Percentiles rank a stretch among this genome's conserved stretches.
Evolutionary conservation across 2,888 invertebrate species (phyloP).

Genomic region (Agrenia bidenticulata): DNA sequence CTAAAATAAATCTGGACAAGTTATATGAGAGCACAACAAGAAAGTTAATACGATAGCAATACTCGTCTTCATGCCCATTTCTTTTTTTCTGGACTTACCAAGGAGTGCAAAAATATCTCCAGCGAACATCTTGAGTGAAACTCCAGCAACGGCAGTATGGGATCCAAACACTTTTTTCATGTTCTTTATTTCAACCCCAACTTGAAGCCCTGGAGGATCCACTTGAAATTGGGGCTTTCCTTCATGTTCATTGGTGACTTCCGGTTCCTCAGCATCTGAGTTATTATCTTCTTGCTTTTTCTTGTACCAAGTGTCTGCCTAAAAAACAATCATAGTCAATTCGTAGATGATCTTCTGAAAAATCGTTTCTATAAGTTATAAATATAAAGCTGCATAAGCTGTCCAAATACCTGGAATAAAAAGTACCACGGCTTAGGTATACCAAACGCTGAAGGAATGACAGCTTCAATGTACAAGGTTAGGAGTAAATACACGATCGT

Average conservation of each 20-base stretch:
- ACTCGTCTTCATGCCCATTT: not conserved
- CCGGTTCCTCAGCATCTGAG: not conserved
- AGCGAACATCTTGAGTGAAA: constrained; percentile 72
- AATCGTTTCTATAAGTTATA: not conserved
- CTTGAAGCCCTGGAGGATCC: constrained; percentile 55
- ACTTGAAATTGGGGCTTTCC: constrained; percentile 55
- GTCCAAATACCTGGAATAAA: constrained; percentile 63
- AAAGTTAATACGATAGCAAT: not conserved
- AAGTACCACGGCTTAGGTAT: constrained; percentile 68
- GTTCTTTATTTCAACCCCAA: constrained; percentile 56
- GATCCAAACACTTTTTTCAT: constrained; percentile 53
- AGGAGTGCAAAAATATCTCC: constrained; percentile 82
- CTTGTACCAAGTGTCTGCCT: too few relatives aligned
- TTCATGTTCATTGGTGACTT: not conserved
- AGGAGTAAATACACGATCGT: constrained; percentile 60
- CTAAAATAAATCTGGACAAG: constrained; percentile 63
- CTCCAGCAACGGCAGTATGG: constrained; percentile 66
- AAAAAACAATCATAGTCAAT: not conserved
- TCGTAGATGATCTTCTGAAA: not conserved
- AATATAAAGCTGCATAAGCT: too few relatives aligned
- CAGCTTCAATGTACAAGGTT: constrained; percentile 65
- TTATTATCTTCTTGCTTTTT: not conserved
- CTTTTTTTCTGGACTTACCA: constrained; percentile 59
- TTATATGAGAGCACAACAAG: too few relatives aligned
- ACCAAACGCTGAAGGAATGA: constrained; percentile 69